Conservation (phyloP, 2,113 vertebrate species). For the Tachysurus fulvidraco region DNA sequence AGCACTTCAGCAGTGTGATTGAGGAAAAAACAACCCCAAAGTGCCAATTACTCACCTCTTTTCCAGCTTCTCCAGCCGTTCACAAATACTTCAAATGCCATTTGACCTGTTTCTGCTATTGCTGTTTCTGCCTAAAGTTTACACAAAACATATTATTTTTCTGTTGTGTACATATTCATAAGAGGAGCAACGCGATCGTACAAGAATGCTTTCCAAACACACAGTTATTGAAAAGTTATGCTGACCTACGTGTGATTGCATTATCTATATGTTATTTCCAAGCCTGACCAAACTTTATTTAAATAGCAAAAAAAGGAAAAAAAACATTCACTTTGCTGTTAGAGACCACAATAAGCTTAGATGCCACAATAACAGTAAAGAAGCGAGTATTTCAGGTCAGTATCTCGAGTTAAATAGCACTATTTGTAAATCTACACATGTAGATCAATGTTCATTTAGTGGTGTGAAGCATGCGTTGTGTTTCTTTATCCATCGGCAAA, state of each 20-base stretch:
- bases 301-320: too few relatives aligned
- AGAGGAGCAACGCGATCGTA: too few relatives aligned
- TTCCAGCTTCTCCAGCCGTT: neutral
- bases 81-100: neutral
- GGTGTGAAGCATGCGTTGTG: neutral
- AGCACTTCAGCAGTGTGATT: neutral
- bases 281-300: neutral
- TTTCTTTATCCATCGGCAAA: neutral
- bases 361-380: neutral
- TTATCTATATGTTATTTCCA: neutral
- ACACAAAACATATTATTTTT: neutral
- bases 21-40: neutral
- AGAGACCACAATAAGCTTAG: too few relatives aligned
- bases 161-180: neutral
- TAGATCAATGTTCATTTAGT: neutral
- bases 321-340: neutral
- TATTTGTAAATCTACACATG: neutral
- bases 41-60: constrained; percentile 4
- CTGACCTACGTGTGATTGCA: neutral
- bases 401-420: neutral
- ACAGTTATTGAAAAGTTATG: too few relatives aligned
- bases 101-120: neutral
- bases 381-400: neutral
- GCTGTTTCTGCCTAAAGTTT: neutral
- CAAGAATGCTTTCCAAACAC: too few relatives aligned